Percentiles rank a stretch among this genome's conserved stretches.
phyloP scores from a whole-genome alignment of 2,888 invertebrate genomes.

The Petrolisthes manimaculis region DNA sequence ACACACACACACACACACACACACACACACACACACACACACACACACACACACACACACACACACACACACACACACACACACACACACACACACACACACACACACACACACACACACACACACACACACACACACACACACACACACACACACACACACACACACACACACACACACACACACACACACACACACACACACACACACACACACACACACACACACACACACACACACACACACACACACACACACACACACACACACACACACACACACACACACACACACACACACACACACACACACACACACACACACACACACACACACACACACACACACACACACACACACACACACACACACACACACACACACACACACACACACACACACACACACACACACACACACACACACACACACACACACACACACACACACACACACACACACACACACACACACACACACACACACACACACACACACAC shows the following conservation, averaged over 20 bases:
- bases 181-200: slow-evolving; percentile 9
- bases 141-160: slow-evolving; percentile 12
- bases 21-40: slow-evolving; percentile 9
- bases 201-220: slow-evolving; percentile 11
- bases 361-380: slow-evolving; percentile 11
- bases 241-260: slow-evolving; percentile 5
- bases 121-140: slow-evolving; percentile 11
- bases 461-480: slow-evolving; percentile 12
- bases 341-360: slow-evolving; percentile 9
- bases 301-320: slow-evolving; percentile 12
- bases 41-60: slow-evolving; percentile 11
- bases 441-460: slow-evolving; percentile 11
- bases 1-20: slow-evolving; percentile 5
- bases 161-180: slow-evolving; percentile 5
- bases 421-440: slow-evolving; percentile 9
- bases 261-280: slow-evolving; percentile 9
- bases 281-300: slow-evolving; percentile 11
- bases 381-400: slow-evolving; percentile 12
- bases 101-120: slow-evolving; percentile 9
- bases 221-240: slow-evolving; percentile 12
- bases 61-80: slow-evolving; percentile 12
- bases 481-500: slow-evolving; percentile 5
- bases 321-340: slow-evolving; percentile 5
- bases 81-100: slow-evolving; percentile 5
- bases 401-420: slow-evolving; percentile 5